Evolutionary conservation across 2,888 invertebrate genomes (phyloP), one percentile per base, ranked within the genome.

Genomic region (Rhorus exstirpatorius): DNA sequence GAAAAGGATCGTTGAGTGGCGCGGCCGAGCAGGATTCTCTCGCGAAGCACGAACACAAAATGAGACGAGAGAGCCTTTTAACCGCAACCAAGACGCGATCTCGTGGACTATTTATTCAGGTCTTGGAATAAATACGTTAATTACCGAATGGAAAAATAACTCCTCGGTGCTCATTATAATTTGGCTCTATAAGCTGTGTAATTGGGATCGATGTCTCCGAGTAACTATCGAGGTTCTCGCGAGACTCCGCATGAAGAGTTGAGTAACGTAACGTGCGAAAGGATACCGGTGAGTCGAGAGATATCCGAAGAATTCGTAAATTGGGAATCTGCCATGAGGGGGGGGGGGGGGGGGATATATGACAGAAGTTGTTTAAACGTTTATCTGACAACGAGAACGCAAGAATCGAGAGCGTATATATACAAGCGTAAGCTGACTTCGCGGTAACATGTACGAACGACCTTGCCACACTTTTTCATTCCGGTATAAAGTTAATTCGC

Each of bases 401-500:
- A 31, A 44, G 65, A 41, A 17, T 38, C 49, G 53, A 41, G 68
- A 53, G 19, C 14, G 38, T 21, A n/a, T 41, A 31, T 49, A 51
- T 38, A 19, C 12, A 41, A 31, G 61, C 53, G 51, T 74, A 74
- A 61, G 61, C 55, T 26, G 51, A 44, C 63, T 31, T 19, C 10
- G n/a, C 24, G 31, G 51, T 44, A 46, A 24, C 10, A 3, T 17
- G n/a, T 53, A 53, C 61, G 67, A 72, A 79, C 72, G 85, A 78
- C 85, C 83, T 83, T 85, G 84, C 81, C 75, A 77, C 65, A 38
- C 78, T 91, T 90, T 88, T 89, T 89, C 86, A 75, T 75, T 60
- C 63, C 79, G 71, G 65, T 82, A 87, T 89, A 90, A 91, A 91
- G 91, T 90, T 90, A 88, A 89, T 89, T 90, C 86, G 84, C 84